These are phyloP conservation scores for Idris sp. DNA, from an alignment of 1,140 invertebrate species.

Conservation along the genomic window DNA sequence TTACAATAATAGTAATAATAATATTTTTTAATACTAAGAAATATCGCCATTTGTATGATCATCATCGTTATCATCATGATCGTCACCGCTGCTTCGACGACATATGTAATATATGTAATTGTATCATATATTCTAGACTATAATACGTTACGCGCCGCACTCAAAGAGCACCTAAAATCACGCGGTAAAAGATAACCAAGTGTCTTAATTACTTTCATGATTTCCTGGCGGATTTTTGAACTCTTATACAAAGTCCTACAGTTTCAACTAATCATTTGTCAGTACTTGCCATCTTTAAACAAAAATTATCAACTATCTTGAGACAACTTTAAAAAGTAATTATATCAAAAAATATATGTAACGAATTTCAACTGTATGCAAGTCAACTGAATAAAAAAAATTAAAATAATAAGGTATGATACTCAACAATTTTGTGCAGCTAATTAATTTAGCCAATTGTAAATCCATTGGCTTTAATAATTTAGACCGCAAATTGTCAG, in stretches of 20 bases:
- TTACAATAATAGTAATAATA: constrained; percentile 51
- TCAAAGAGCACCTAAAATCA: constrained; percentile 74
- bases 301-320: constrained; percentile 1
- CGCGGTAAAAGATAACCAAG: constrained; percentile 75
- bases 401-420: not conserved
- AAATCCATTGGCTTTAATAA: constrained; percentile 14
- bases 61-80: constrained; percentile 62
- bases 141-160: constrained; percentile 70
- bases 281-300: constrained; percentile 15
- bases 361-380: not conserved
- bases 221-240: constrained; percentile 70
- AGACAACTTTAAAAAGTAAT: constrained; percentile 23
- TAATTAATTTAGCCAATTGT: constrained; percentile 26
- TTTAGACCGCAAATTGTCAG: constrained; percentile 7
- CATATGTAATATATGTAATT: constrained; percentile 50
- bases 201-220: constrained; percentile 77
- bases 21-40: constrained; percentile 57
- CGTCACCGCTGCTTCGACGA: constrained; percentile 57
- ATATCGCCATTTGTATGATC: constrained; percentile 55
- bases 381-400: constrained; percentile 10
- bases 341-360: constrained; percentile 28
- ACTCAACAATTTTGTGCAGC: not conserved
- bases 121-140: constrained; percentile 68
- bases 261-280: constrained; percentile 39
- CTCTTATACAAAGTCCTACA: constrained; percentile 71